Base-by-base conservation (phyloP, 1,140 invertebrate species). In the Lepidurus apus region DNA sequence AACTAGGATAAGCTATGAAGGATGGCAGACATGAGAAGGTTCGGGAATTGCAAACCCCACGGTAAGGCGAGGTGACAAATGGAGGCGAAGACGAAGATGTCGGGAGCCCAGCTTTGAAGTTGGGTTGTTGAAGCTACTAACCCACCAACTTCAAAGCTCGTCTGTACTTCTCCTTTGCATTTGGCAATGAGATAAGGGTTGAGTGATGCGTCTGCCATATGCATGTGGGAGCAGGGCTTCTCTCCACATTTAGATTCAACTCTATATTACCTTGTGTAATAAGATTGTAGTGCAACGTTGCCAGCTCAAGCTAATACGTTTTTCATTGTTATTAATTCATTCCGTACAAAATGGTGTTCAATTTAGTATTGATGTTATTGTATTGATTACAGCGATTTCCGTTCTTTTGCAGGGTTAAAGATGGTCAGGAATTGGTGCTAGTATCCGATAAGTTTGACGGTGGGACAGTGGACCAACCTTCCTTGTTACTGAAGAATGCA, bases 401-500 rank as follows among this genome's bases (percentile, higher is more conserved):
- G 34, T 34, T 34, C 80, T 78, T 76, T 84, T 84, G 3, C 86
- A 95, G 93, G 93, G 90, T 91, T 80, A 90, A 89, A 81, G 89
- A 94, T 84, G 90, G 89, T 1, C 87, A 89, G 73, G 86, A 90
- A 78, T 84, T 95, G 4, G 88, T 89, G 78, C 85, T 91, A n/a
- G 89, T 86, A 77, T 86, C 86, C 1, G 88, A 88, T 11, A 91
- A 90, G 82, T 94, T 91, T 84, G 89, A 91, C 79, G 93, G 92
- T 13, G 93, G 92, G 1, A 91, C 89, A 6, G 86, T 88, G 0
- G 90, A 91, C 65, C 89, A 93, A 80, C 90, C 92, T 10, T 88
- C 90, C 0, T 86, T 96, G 8, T 88, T 91, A 21, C 93, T 97
- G 78, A 89, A 90, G 81, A 92, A 94, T 81, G 89, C 93, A 0